Conservation (phyloP, 1,140 invertebrate species). For the Hycleus cichorii region DNA sequence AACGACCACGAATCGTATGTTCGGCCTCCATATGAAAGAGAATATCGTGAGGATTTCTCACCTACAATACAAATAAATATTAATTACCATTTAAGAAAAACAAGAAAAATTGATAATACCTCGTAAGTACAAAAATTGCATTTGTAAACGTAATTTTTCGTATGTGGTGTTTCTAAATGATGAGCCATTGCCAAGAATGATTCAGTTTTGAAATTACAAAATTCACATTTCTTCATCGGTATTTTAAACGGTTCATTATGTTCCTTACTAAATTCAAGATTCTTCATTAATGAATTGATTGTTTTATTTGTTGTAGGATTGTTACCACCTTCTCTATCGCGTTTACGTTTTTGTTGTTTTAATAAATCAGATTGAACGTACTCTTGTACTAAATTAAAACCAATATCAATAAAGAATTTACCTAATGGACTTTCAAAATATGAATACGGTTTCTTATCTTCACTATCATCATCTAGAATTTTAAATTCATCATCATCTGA, state of each 20-base stretch:
- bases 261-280: conserved; percentile 79
- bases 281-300: conserved; percentile 72
- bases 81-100: background rate
- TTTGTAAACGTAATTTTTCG: conserved; percentile 76
- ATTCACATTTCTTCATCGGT: conserved; percentile 74
- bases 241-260: conserved; percentile 76
- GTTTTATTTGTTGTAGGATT: conserved; percentile 66
- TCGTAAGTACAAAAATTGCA: conserved; percentile 84
- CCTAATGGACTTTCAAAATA: conserved; percentile 83
- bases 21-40: conserved; percentile 86
- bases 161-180: conserved; percentile 88
- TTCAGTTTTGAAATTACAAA: conserved; percentile 90
- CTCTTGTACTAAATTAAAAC: conserved; percentile 85
- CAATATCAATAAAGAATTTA: conserved; percentile 89
- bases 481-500: conserved; percentile 38
- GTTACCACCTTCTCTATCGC: conserved; percentile 54
- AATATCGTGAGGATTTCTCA: conserved; percentile 78
- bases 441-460: conserved; percentile 46
- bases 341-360: conserved; percentile 76
- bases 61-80: background rate
- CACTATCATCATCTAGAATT: conserved; percentile 40
- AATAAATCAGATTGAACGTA: conserved; percentile 87
- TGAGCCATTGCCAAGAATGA: conserved; percentile 78
- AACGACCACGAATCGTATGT: conserved; percentile 69
- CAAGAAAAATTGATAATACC: conserved; percentile 29